phyloP scores from a whole-genome alignment of 2,797 vertebrate genomes.

The Falco biarmicus region DNA sequence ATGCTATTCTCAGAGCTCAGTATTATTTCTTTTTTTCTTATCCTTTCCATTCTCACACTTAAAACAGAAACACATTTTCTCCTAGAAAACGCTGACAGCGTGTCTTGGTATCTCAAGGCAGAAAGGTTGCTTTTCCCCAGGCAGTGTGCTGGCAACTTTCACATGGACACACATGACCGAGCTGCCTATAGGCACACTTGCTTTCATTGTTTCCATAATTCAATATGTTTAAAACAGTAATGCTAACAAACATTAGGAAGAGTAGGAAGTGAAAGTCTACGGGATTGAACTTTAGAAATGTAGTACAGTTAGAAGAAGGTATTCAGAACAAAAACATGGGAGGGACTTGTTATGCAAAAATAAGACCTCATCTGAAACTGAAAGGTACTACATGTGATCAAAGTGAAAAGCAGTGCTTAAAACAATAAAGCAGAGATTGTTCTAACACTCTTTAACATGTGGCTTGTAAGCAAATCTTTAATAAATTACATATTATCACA shows the following conservation, averaged over 20 bases:
- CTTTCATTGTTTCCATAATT: slow-evolving; percentile 28
- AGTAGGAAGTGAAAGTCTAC: neutral
- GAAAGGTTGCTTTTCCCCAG: slow-evolving; percentile 49
- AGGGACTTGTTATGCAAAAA: neutral
- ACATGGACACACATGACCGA: slow-evolving; percentile 28
- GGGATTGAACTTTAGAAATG: neutral
- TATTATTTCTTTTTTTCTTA: neutral
- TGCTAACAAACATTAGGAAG: slow-evolving; percentile 3
- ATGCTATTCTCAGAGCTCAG: neutral
- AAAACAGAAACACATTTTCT: slow-evolving; percentile 56
- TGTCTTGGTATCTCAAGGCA: slow-evolving; percentile 55
- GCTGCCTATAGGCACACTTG: slow-evolving; percentile 29
- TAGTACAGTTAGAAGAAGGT: neutral
- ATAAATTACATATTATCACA: neutral
- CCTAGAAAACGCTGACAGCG: slow-evolving; percentile 33
- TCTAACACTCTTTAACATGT: neutral
- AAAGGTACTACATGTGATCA: neutral
- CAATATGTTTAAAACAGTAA: slow-evolving; percentile 1
- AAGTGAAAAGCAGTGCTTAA: neutral
- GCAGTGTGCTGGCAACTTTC: slow-evolving; percentile 35
- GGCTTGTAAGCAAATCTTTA: neutral
- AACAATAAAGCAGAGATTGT: neutral
- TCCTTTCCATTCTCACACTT: slow-evolving; percentile 45
- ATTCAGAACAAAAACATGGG: neutral
- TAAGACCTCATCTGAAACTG: neutral